Conservation (phyloP, 53 echinoderm and acorn worm genomes). For the Astropecten irregularis region DNA sequence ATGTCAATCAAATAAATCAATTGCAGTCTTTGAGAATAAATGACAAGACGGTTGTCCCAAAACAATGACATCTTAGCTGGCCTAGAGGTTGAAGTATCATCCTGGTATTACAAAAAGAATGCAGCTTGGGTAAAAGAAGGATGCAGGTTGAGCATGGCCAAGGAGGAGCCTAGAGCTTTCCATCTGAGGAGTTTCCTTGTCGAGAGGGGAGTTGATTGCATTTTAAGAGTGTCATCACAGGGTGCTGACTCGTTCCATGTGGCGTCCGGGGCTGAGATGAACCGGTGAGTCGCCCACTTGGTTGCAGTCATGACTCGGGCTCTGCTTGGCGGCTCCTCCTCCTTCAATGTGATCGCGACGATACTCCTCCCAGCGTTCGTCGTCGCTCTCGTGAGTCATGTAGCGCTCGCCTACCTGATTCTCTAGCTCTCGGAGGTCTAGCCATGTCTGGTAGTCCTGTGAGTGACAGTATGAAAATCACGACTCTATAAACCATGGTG, state of each 20-base stretch:
- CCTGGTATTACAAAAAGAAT: no score
- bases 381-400: slow-evolving; percentile 98
- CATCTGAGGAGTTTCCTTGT: no score
- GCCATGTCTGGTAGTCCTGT: slow-evolving; percentile 97
- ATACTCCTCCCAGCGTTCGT: slow-evolving; percentile 96
- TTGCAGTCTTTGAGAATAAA: no score
- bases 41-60: no score
- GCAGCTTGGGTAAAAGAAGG: no score
- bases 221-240: slow-evolving; percentile 31
- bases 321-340: background rate
- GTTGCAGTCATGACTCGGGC: slow-evolving; percentile 22
- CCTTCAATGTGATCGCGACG: slow-evolving; percentile 47
- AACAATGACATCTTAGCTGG: no score
- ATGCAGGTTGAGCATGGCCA: no score
- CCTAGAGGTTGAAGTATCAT: no score
- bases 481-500: background rate
- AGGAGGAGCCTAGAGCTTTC: no score
- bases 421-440: slow-evolving; percentile 88
- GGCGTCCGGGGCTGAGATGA: slow-evolving; percentile 78
- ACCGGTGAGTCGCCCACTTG: slow-evolving; percentile 60
- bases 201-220: background rate
- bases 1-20: no score
- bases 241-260: slow-evolving; percentile 87
- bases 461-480: background rate
- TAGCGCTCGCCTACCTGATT: slow-evolving; percentile 88